These are phyloP conservation scores for Turritopsis dohrnii DNA, from an alignment of 30 jellyfish, hydroid and myxozoan genomes.

Conservation along the genomic window DNA sequence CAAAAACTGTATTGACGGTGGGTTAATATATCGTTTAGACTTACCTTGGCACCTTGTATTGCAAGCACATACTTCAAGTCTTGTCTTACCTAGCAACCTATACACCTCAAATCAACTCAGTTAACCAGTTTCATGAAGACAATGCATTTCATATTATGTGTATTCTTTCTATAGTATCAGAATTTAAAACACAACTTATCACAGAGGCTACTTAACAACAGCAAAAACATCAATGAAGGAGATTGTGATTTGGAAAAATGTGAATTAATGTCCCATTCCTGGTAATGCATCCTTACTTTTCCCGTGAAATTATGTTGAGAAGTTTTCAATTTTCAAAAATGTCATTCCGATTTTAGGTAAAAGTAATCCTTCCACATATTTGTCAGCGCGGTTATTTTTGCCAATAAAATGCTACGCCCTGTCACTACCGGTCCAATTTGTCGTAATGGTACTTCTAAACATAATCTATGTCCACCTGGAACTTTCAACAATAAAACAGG, in stretches of 20 bases:
- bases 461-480: slow-evolving; percentile 86
- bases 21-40: neutral
- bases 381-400: slow-evolving; percentile 83
- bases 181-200: neutral
- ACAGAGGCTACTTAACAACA: slow-evolving; percentile 67
- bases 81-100: too few species aligned
- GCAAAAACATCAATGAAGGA: slow-evolving; percentile 26
- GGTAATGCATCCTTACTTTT: neutral
- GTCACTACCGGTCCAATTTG: slow-evolving; percentile 79
- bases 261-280: slow-evolving; percentile 65
- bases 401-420: slow-evolving; percentile 77
- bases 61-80: too few species aligned
- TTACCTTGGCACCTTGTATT: neutral
- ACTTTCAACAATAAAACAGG: slow-evolving; percentile 82
- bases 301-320: slow-evolving; percentile 36
- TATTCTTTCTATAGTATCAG: too few species aligned
- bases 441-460: slow-evolving; percentile 92
- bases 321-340: neutral
- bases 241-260: slow-evolving; percentile 85
- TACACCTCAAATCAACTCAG: neutral
- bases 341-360: slow-evolving; percentile 41
- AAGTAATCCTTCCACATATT: slow-evolving; percentile 45
- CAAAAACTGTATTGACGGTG: slow-evolving; percentile 82
- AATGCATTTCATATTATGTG: neutral
- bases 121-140: neutral